Base-by-base conservation (phyloP, 2,797 vertebrate genomes). In the Chaetodon trifasciatus region DNA sequence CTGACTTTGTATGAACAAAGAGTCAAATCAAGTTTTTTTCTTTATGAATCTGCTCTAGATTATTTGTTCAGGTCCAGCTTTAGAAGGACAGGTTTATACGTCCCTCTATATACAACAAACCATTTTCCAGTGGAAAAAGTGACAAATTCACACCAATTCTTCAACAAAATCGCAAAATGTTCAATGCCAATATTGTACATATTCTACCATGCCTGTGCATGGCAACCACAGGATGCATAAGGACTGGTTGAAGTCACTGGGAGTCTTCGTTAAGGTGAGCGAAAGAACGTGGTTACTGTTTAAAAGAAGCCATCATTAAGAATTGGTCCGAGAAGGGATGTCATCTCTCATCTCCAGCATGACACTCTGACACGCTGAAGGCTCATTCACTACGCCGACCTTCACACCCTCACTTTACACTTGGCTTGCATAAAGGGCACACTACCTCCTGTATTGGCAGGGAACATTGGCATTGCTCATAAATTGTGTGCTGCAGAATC, bases 401-500 rank as follows among this genome's bases (percentile, higher is more conserved):
- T 70, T 81, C 49, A 53, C 75, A 81, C 8, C 62, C 53, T 69
- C 69, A 74, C 82, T 71, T 57, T 64, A 75, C 70, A 78, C 72
- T 82, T 78, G 68, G 74, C 77, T 32, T 78, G 74, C 46, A 78
- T 56, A 75, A 85, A 79, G 37, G 80, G 77, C 50, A 24, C 56
- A 63, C 35, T 64, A 17, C 65, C 71, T 73, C 7, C 50, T 70
- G 56, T 12, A 8, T 60, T 82, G 61, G 71, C 76, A 82, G 71
- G 40, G 17, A 79, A 42, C 76, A 17, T 1, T 64, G 77, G 50
- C 23, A 69, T 64, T 42, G 71, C 56, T 49, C 79, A 82, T 82
- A 82, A 84, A 78, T 75, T 58, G 53, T 57, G 63, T 62, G 46
- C 66, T 46, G 67, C 67, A 42, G 66, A 70, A 71, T 70, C 47